Evolutionary conservation across 2,113 vertebrate genomes (phyloP), one percentile per base, ranked within the genome.

Genomic region (Triplophysa rosa): DNA sequence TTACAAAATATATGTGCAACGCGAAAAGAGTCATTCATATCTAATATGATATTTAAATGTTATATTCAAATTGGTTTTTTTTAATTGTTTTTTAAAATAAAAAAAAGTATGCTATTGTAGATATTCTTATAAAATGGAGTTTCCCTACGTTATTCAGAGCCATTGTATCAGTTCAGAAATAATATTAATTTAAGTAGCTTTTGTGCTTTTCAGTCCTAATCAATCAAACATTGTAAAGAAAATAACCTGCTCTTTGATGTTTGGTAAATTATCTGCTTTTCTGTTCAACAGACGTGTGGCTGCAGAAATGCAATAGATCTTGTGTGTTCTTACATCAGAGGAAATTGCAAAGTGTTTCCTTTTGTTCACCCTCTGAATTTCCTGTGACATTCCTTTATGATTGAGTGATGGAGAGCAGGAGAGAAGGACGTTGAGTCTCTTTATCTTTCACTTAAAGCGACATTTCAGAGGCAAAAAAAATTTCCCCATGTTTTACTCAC

Each of bases 321-420:
- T 33, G 49, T 21, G 17, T 21, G 0, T 37, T 70, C 49, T 70
- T 11, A 54, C 52, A 56, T 54, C 37, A 52, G 16, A 62, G 69
- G 69, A 74, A 67, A 74, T 17, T 11, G 52, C 69, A 12, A 73
- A 45, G 61, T 74, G 54, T 63, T 47, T 73, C 13, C 45, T 61
- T 8, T 63, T 8, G 16, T 33, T 62, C 67, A 79, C 23, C 49
- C 68, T 56, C 11, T 40, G 4, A 64, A 79, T 79, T 83, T 83
- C 77, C 65, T 79, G 63, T 54, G 42, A 33, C 66, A 67, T 16
- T 29, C 58, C 49, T 49, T 19, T 17, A 63, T 21, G 73, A 67
- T 58, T 58, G 19, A 33, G n/a, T 19, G 23, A 65, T 70, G 19
- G 42, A 68, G 76, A 8, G 17, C 69, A 17, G 56, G 13, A 64